phyloP scores from a whole-genome alignment of 2,797 vertebrate genomes.

The Mareca strepera region DNA sequence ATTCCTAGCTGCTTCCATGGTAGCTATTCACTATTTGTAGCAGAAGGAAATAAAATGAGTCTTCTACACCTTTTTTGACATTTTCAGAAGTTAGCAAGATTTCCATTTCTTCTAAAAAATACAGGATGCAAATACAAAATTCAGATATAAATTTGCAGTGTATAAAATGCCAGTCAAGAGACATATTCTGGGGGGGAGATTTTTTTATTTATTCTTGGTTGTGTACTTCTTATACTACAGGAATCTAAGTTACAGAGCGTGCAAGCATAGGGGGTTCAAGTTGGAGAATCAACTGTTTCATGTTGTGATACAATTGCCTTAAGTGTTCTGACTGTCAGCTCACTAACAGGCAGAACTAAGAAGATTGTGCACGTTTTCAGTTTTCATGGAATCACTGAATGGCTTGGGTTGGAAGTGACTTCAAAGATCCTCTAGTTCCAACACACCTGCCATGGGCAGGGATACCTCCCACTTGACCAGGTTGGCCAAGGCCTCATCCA shows the following conservation, averaged over 20 bases:
- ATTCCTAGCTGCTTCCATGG: neutral
- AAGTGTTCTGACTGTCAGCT: neutral
- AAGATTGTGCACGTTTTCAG: neutral
- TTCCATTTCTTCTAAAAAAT: neutral
- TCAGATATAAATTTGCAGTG: neutral
- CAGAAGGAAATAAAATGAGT: neutral
- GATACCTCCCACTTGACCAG: too few species aligned
- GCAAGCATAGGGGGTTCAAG: neutral
- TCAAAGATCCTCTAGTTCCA: too few species aligned
- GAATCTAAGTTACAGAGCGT: neutral
- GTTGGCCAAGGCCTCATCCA: too few species aligned
- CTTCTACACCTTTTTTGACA: neutral
- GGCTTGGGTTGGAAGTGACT: too few species aligned
- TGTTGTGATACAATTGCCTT: neutral
- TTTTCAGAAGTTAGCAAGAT: neutral
- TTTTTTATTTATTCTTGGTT: neutral
- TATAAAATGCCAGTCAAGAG: neutral
- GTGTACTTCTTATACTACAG: neutral
- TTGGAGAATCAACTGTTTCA: neutral
- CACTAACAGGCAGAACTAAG: neutral
- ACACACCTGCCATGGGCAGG: too few species aligned
- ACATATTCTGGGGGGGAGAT: neutral
- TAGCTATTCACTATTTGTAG: neutral
- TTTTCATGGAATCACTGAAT: neutral
- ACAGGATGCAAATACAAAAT: neutral